These are phyloP conservation scores for Thalassarche chlororhynchos DNA, from an alignment of 2,113 vertebrate species.

Conservation along the genomic window DNA sequence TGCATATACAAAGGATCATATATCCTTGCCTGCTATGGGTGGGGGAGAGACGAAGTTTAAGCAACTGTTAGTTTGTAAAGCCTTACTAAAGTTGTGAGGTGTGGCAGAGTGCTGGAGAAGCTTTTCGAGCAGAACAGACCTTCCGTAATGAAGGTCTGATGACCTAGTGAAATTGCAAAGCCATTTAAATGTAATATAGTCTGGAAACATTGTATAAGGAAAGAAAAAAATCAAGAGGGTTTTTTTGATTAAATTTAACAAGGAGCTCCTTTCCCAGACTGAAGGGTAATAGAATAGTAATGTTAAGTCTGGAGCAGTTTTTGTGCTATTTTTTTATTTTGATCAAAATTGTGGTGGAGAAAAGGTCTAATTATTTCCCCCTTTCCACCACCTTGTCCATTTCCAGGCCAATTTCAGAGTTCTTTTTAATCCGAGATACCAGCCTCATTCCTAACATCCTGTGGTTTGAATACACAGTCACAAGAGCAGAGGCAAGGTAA, in stretches of 20 bases:
- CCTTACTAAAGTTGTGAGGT: background rate
- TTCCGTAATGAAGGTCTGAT: background rate
- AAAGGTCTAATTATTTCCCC: background rate
- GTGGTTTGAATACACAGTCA: conserved; percentile 99
- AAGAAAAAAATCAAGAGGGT: background rate
- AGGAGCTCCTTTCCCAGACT: background rate
- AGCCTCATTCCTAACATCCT: conserved; percentile 98
- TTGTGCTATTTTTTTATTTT: background rate
- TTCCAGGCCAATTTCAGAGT: conserved; percentile 93
- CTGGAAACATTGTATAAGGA: background rate
- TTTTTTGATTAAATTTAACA: background rate
- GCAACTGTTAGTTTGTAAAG: background rate
- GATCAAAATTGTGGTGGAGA: background rate
- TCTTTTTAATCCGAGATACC: conserved; percentile 97
- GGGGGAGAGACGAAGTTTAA: background rate
- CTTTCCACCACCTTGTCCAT: background rate
- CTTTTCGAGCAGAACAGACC: background rate
- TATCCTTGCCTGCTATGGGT: background rate
- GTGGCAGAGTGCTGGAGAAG: background rate
- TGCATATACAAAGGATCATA: background rate
- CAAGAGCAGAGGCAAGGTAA: conserved; percentile 97
- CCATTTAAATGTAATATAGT: background rate
- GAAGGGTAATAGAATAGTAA: background rate
- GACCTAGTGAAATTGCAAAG: background rate
- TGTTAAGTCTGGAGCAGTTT: background rate